These are phyloP conservation scores for Silurus glanis DNA, from an alignment of 2,113 vertebrate genomes.

Conservation along the genomic window DNA sequence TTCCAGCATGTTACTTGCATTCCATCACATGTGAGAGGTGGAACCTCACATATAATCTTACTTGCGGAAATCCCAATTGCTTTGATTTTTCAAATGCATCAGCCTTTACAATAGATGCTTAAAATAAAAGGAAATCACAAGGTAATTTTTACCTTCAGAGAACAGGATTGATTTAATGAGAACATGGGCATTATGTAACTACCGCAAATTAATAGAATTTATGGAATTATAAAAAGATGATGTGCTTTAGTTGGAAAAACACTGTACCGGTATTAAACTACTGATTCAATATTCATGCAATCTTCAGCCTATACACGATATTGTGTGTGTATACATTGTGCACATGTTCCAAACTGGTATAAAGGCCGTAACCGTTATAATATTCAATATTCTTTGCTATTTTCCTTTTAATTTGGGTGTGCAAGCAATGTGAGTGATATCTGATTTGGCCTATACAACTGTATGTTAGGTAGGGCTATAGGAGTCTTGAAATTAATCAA, in stretches of 20 bases:
- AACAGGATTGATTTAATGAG: neutral
- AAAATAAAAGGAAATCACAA: neutral
- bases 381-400: neutral
- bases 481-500: neutral
- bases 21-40: slow-evolving; percentile 28
- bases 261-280: neutral
- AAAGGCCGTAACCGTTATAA: neutral
- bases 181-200: neutral
- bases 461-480: neutral
- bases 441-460: neutral
- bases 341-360: neutral
- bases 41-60: neutral
- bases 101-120: neutral
- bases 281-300: neutral
- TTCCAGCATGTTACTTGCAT: slow-evolving; percentile 47
- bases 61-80: neutral
- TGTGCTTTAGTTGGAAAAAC: neutral
- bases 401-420: neutral
- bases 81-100: neutral
- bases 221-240: neutral
- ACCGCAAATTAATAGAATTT: neutral
- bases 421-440: neutral
- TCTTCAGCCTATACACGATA: neutral
- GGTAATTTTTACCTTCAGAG: neutral
- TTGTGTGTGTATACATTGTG: neutral